Percentiles rank a stretch among this genome's conserved stretches.
These are phyloP conservation scores for Synaphobranchus kaupii DNA, from an alignment of 2,797 vertebrate genomes.

Conservation along the genomic window DNA sequence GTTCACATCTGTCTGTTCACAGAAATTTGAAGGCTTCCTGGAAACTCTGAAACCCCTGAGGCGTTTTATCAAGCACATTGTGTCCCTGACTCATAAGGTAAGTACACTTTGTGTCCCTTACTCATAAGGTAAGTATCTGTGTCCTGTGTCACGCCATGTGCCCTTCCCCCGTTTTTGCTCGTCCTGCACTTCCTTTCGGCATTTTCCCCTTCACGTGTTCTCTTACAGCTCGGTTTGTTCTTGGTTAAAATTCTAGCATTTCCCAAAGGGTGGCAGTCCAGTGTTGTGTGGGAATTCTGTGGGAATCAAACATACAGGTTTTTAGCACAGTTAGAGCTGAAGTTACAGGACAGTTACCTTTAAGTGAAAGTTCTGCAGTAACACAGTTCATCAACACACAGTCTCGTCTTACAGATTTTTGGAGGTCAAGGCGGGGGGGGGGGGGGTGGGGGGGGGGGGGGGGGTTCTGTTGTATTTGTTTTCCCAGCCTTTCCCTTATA, in stretches of 20 bases:
- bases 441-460: not conserved
- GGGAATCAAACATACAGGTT: not conserved
- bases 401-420: not conserved
- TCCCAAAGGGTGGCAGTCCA: too few species aligned
- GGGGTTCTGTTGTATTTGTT: not conserved
- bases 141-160: not conserved
- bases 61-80: slow-evolving; percentile 28
- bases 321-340: not conserved
- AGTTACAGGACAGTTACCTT: not conserved
- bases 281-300: not conserved
- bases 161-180: not conserved
- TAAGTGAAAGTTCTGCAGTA: not conserved
- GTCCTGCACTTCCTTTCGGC: not conserved
- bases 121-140: not conserved
- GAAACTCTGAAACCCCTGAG: slow-evolving; percentile 29
- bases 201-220: not conserved
- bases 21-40: slow-evolving; percentile 27
- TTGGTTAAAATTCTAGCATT: too few species aligned
- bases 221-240: slow-evolving; percentile 38
- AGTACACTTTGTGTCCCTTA: not conserved
- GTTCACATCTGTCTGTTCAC: slow-evolving; percentile 1
- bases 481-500: not conserved
- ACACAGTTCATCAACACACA: not conserved
- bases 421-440: not conserved
- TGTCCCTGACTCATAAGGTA: slow-evolving; percentile 3